Evolutionary conservation across 2,888 invertebrate species (phyloP), one percentile per base, ranked within the genome.

Genomic region (Cacoxenus indagator): DNA sequence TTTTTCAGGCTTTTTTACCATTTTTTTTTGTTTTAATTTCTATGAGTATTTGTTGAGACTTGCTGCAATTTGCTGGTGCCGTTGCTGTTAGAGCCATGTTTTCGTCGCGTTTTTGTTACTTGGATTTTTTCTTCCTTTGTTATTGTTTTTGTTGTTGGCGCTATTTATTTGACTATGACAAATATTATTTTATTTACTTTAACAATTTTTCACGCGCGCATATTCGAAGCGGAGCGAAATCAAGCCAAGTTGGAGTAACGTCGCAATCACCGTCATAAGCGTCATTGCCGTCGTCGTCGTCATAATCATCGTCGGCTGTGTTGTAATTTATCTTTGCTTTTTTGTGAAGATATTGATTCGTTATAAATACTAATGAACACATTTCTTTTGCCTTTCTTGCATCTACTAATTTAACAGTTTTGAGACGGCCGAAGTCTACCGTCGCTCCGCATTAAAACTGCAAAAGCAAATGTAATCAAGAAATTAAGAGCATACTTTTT

Each of bases 401-500:
- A 78, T 78, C 77, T 77, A 78, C 78, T 77, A 37, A 37, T 31
- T n/a, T n/a, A n/a, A n/a, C n/a, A n/a, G n/a, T n/a, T n/a, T n/a
- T n/a, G n/a, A n/a, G n/a, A n/a, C n/a, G n/a, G n/a, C n/a, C n/a
- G n/a, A n/a, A n/a, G n/a, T 31, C 31, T 31, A 4, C 31, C 31
- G 4, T 31, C 9, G 31, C 31, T 9, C 5, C 31, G 9, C 31
- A 31, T 11, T 14, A 37, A 37, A 37, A 37, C 37, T 8, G 9
- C 31, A 31, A 31, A 0, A 31, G 5, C 14, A 14, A 37, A 11
- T 37, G 37, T 8, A 37, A 2, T 11, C 8, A 37, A 37, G 14
- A 37, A 37, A 37, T 8, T 31, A 11, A 37, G 2, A 37, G 37
- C 37, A 37, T 37, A 37, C 37, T 37, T 37, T 37, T 37, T 8